phyloP scores from a whole-genome alignment of 1,140 invertebrate genomes.

The Bursaphelenchus mucronatus region DNA sequence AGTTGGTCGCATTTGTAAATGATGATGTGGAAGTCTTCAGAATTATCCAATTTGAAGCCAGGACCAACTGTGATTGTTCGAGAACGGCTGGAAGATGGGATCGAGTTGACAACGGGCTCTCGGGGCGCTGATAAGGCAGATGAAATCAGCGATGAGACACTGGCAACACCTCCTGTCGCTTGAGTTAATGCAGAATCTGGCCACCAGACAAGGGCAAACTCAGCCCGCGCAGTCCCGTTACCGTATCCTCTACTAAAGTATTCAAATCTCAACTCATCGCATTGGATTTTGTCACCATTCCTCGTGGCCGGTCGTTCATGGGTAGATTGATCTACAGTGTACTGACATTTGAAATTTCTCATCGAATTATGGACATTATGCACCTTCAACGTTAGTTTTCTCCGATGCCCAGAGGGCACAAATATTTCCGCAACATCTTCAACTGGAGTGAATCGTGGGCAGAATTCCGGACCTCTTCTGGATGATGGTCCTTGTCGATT shows the following conservation, averaged over 20 bases:
- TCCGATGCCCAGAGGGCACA: conserved; percentile 32
- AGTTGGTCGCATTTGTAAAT: conserved; percentile 58
- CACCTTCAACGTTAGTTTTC: conserved; percentile 25
- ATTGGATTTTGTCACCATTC: conserved; percentile 48
- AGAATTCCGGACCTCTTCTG: conserved; percentile 41
- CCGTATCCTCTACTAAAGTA: conserved; percentile 43
- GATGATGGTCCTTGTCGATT: conserved; percentile 52
- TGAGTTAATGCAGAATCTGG: conserved; percentile 7
- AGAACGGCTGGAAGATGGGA: conserved; percentile 17
- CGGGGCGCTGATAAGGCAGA: conserved; percentile 15
- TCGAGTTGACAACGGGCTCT: conserved; percentile 6
- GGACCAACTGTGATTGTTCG: conserved; percentile 24
- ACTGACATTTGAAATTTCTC: conserved; percentile 55
- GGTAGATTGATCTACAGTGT: conserved; percentile 48
- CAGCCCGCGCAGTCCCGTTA: conserved; percentile 49
- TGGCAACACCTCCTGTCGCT: background rate
- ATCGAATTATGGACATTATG: conserved; percentile 55
- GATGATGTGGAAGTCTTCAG: conserved; percentile 25
- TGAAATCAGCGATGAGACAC: conserved; percentile 3
- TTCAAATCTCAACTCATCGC: conserved; percentile 57
- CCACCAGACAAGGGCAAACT: conserved; percentile 51
- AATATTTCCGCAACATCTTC: conserved; percentile 26
- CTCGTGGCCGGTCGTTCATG: conserved; percentile 52
- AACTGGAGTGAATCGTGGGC: conserved; percentile 37
- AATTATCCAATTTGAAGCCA: conserved; percentile 23